A percentile compares a stretch with the other conserved stretches of the same genome.
Conservation (phyloP, 2,888 invertebrate species). For the Cerceris ruficornis region DNA sequence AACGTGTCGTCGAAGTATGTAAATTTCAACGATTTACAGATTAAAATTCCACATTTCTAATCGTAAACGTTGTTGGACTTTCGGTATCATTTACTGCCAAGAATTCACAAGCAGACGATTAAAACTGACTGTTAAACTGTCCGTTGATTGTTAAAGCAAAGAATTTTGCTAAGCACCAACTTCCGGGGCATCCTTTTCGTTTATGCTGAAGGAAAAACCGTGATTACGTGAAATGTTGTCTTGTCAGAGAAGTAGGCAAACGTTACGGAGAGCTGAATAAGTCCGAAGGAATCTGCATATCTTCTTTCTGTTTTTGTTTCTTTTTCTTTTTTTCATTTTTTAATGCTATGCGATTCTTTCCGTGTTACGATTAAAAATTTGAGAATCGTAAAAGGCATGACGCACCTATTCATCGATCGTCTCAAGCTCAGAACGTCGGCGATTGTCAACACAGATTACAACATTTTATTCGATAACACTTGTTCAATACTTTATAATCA, state of each 20-base stretch:
- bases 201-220: background rate
- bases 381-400: constrained; percentile 67
- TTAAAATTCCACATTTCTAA: constrained; percentile 50
- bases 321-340: background rate
- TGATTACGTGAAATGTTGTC: background rate
- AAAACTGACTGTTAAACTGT: background rate
- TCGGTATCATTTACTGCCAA: constrained; percentile 26
- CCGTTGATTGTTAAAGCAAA: background rate
- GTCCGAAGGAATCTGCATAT: constrained; percentile 10
- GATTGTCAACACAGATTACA: constrained; percentile 79
- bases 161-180: too few relatives aligned
- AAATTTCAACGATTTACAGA: constrained; percentile 40
- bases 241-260: background rate
- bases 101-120: constrained; percentile 35
- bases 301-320: too few relatives aligned
- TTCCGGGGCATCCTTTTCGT: constrained; percentile 3
- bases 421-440: constrained; percentile 74
- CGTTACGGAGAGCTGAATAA: background rate
- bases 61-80: constrained; percentile 36
- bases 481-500: constrained; percentile 76
- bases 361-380: constrained; percentile 43
- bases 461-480: constrained; percentile 73
- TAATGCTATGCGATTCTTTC: constrained; percentile 4
- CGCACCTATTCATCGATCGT: constrained; percentile 60
- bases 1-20: constrained; percentile 31